Evolutionary conservation across 1,140 invertebrate genomes (phyloP), one percentile per base, ranked within the genome.

Genomic region (Papilio dardanus): DNA sequence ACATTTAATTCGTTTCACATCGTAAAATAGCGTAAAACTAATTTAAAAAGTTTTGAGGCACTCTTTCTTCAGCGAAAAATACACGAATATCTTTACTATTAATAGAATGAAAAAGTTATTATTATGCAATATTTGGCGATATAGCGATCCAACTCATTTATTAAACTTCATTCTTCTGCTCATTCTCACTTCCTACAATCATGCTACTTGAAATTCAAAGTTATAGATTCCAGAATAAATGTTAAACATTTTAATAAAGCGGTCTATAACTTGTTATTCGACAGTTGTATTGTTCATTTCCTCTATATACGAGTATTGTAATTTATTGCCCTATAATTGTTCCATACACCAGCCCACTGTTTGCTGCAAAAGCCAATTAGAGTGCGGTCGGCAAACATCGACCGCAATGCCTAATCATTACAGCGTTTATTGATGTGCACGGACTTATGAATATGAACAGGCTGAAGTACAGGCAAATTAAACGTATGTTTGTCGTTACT

Each of bases 351-450:
- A 24, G 10, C 21, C 69, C 68, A 50, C 62, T 76, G 54, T 76
- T 73, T 76, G 65, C 68, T 71, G 75, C 71, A 73, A 76, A 76
- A 76, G 75, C 68, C 75, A 76, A 76, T 76, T 76, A 76, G 68
- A 71, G 68, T 71, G 75, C 40, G 75, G 75, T 65, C 50, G 33
- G 54, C 75, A 76, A 76, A 76, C 75, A 76, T 12, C 35, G 75
- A 50, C 50, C 75, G 31, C 40, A 62, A 28, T 65, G 54, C 54
- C 58, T 76, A 69, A 76, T 76, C 54, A 76, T 76, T 76, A 66
- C 28, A 73, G 54, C 54, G 19, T 50, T 76, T 76, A 76, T 76
- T 76, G 75, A 76, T 73, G 24, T 24, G 54, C 19, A 28, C 65
- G 50, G 33, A 76, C 67, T 46, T 58, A 62, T 54, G 73, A 65